Conservation (phyloP, 1,140 invertebrate genomes). For the Cyclina sinensis region DNA sequence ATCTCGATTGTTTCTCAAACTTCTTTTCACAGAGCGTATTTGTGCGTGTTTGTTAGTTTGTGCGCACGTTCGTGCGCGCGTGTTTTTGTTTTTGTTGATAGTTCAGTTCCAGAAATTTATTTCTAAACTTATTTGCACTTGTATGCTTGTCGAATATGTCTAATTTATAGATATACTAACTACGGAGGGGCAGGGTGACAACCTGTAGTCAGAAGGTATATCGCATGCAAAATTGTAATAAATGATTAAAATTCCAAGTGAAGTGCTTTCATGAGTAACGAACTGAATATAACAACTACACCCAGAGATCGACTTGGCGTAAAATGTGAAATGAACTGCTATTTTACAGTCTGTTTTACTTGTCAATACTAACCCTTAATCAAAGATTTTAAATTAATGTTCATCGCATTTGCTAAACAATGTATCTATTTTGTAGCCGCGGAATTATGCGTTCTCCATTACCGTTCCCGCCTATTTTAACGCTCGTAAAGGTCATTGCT, state of each 20-base stretch:
- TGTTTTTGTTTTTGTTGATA: no score
- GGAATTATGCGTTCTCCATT: conserved; percentile 62
- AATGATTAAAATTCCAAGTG: not conserved
- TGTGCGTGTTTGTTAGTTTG: no score
- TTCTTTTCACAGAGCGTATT: no score
- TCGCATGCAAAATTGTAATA: conserved; percentile 12
- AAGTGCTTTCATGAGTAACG: not conserved
- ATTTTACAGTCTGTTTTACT: conserved; percentile 54
- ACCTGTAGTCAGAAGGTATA: not conserved
- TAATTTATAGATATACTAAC: no score
- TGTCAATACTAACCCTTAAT: conserved; percentile 64
- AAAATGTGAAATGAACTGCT: conserved; percentile 49
- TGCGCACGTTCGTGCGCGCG: no score
- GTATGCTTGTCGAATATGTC: no score
- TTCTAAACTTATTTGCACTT: no score
- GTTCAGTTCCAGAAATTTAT: no score
- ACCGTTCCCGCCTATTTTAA: conserved; percentile 45
- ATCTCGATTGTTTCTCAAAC: no score
- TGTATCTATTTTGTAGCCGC: conserved; percentile 61
- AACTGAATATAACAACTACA: not conserved
- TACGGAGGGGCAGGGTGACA: no score
- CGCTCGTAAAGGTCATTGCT: conserved; percentile 18
- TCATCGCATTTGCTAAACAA: conserved; percentile 52
- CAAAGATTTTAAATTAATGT: conserved; percentile 58
- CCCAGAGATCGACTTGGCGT: not conserved